These are phyloP conservation scores for Brachionus asplanchnoidis DNA, from an alignment of 1,140 invertebrate species.

Conservation along the genomic window DNA sequence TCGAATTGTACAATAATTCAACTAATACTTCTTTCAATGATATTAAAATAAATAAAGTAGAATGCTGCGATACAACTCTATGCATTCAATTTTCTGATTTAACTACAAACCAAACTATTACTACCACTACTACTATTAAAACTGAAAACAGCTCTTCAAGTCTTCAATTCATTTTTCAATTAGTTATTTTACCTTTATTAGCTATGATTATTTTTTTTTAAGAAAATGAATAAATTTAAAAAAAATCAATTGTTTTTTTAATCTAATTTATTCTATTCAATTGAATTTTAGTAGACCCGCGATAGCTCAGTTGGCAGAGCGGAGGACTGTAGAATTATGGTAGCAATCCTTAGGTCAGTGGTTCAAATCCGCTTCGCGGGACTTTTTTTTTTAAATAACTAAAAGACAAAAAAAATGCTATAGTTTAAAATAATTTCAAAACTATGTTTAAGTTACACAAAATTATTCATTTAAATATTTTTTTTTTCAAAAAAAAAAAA, in stretches of 20 bases:
- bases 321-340: no score
- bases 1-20: background rate
- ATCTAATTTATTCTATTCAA: no score
- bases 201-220: background rate
- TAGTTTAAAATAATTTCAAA: background rate
- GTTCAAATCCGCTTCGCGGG: no score
- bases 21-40: background rate
- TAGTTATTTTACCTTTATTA: background rate
- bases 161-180: background rate
- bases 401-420: background rate
- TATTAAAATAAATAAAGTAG: background rate
- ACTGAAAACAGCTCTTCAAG: background rate
- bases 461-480: background rate
- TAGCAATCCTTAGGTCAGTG: background rate
- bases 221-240: background rate
- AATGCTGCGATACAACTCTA: background rate
- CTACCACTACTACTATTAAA: background rate
- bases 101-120: no score
- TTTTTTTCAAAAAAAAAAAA: background rate
- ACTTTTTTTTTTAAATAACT: background rate
- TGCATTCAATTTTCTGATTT: background rate
- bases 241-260: no score
- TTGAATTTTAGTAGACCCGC: no score
- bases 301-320: no score
- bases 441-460: background rate